A percentile compares a stretch with the other conserved stretches of the same genome.
Evolutionary conservation across 35 echinoderm and acorn worm genomes (phyloP).

Genomic region (Patiria miniata): DNA sequence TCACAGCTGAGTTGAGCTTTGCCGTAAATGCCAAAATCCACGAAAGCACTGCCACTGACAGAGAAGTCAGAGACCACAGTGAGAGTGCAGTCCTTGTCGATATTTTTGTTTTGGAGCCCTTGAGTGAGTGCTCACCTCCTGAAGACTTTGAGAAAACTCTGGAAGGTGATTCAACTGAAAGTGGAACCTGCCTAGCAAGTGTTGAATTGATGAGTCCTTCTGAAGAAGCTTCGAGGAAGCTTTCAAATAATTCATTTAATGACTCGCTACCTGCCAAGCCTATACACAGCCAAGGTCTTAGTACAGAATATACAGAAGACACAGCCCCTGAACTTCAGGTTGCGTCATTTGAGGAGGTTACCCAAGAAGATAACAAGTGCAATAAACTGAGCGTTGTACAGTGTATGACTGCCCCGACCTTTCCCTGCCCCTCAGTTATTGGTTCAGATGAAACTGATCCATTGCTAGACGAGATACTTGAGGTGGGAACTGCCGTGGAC

Average conservation of each 20-base stretch:
- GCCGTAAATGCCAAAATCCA: too few species aligned
- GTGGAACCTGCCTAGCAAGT: too few species aligned
- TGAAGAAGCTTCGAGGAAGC: too few species aligned
- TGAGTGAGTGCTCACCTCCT: neutral
- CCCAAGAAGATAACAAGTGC: neutral
- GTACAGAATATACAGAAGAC: neutral
- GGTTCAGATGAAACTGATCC: neutral
- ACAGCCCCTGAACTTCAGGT: neutral
- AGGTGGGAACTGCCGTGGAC: neutral
- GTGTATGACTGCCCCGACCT: neutral
- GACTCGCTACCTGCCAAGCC: too few species aligned
- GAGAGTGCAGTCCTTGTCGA: neutral
- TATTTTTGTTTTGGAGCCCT: neutral
- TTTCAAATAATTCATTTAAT: too few species aligned
- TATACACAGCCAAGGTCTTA: too few species aligned
- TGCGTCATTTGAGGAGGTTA: neutral
- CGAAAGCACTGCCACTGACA: neutral
- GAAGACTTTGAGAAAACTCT: too few species aligned
- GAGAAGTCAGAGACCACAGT: neutral
- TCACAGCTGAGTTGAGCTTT: too few species aligned
- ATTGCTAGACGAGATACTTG: neutral
- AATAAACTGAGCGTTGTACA: neutral
- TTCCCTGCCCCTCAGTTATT: neutral
- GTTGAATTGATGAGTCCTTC: too few species aligned
- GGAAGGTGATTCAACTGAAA: too few species aligned